Conservation (phyloP, 2,888 invertebrate genomes). For the Drosophila paramelanica region DNA sequence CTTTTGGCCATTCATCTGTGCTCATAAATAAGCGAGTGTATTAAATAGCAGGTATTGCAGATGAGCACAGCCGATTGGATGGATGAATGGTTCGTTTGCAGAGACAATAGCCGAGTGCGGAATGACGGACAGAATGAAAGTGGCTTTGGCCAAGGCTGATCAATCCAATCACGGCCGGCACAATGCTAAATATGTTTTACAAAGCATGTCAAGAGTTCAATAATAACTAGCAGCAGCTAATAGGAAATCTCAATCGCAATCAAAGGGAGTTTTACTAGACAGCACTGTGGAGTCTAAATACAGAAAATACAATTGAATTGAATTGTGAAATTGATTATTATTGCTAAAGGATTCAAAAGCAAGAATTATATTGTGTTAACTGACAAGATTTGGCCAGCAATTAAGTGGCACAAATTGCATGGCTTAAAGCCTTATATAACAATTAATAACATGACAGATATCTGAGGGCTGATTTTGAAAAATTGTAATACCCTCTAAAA, state of each 20-base stretch:
- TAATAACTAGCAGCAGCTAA: not conserved
- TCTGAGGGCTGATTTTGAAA: no score
- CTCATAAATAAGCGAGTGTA: not conserved
- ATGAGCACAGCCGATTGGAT: not conserved
- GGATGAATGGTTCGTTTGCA: not conserved
- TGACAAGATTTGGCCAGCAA: no score
- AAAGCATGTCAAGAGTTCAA: slow-evolving; percentile 5
- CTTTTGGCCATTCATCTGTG: not conserved
- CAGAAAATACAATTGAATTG: not conserved
- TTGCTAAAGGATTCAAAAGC: not conserved
- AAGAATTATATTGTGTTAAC: no score
- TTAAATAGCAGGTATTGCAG: not conserved
- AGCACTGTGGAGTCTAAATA: not conserved
- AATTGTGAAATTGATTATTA: not conserved
- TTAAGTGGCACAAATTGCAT: no score
- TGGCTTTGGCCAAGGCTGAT: slow-evolving; percentile 32
- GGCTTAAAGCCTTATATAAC: no score
- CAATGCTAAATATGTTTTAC: slow-evolving; percentile 34
- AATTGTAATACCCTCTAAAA: no score
- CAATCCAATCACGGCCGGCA: slow-evolving; percentile 35
- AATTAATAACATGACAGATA: no score
- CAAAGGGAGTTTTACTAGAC: not conserved
- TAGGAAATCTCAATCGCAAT: slow-evolving; percentile 19
- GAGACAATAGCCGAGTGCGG: slow-evolving; percentile 9
- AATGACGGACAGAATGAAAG: slow-evolving; percentile 10